phyloP scores from a whole-genome alignment of 2,113 vertebrate species.

The Elephas maximus region DNA sequence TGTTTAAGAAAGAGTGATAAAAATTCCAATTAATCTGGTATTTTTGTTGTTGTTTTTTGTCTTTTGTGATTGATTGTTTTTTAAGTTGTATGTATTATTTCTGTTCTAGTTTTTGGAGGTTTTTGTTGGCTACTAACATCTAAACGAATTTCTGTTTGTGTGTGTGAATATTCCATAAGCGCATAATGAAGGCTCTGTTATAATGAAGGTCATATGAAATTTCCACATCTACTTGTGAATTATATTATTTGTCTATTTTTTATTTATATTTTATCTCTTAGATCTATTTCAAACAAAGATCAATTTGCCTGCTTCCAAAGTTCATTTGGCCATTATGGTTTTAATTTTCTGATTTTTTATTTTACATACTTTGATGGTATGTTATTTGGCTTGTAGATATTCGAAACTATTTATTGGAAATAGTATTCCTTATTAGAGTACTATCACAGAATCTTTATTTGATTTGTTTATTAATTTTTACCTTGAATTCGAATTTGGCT shows the following conservation, averaged over 20 bases:
- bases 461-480: not conserved
- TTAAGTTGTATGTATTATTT: not conserved
- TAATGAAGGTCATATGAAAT: not conserved
- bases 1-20: not conserved
- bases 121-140: not conserved
- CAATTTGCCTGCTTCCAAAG: not conserved
- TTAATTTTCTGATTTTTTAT: not conserved
- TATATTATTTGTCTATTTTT: not conserved
- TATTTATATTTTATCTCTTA: not conserved
- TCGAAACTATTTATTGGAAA: not conserved
- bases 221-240: not conserved
- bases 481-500: not conserved
- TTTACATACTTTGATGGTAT: not conserved
- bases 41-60: not conserved
- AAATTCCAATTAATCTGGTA: not conserved
- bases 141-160: not conserved
- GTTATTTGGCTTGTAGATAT: not conserved
- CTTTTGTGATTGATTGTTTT: not conserved
- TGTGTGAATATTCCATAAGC: not conserved
- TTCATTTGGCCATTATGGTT: not conserved
- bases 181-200: not conserved
- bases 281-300: not conserved
- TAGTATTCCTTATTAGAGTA: too few species aligned
- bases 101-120: not conserved
- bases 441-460: not conserved